Base-by-base conservation (phyloP, 1,140 invertebrate genomes). In the Euura saliciscinereae region DNA sequence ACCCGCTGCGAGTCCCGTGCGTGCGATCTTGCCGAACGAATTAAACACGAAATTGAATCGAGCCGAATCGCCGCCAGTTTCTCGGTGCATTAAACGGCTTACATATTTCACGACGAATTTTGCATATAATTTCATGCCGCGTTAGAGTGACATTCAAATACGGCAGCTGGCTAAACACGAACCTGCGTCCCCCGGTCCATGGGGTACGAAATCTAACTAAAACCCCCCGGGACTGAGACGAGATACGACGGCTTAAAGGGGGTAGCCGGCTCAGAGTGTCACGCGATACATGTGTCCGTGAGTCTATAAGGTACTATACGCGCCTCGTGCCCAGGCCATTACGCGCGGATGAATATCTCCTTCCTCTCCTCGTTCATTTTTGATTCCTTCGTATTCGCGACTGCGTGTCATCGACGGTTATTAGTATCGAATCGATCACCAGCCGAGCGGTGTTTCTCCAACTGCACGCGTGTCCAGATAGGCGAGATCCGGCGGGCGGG, bases 121-220 rank as follows among this genome's bases (percentile, higher is more conserved):
- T 87, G 86, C 85, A 87, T 87, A 88, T 88, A 86, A 87, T 87
- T 88, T 87, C 83, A 88, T 84, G 86, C 82, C 78, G 80, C 83
- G 84, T 87, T 88, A 87, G 83, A 84, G 78, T 71, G 83, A 81
- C 82, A 87, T 87, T 87, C 83, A 86, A 88, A 87, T 85, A 80
- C 79, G 83, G 79, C 86, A 87, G 86, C 86, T 87, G 86, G 85
- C 86, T 87, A 88, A 88, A 88, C 80, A 88, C 51, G 51, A 59
- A 11, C 13, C 51, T 59, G 8, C 51, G 13, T 59, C 51, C 51
- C 5, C 6, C 51, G 8, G 10, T n/a, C 51, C 51, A 59, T 59
- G n/a, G 68, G n/a, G 68, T 45, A 11, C 11, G 10, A 43, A 44
- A 44, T 42, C 13, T 10, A 45, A 69, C 68, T 11, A 44, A 45